Evolutionary conservation across 2,888 invertebrate species (phyloP).

Genomic region (Drosophila neotestacea): DNA sequence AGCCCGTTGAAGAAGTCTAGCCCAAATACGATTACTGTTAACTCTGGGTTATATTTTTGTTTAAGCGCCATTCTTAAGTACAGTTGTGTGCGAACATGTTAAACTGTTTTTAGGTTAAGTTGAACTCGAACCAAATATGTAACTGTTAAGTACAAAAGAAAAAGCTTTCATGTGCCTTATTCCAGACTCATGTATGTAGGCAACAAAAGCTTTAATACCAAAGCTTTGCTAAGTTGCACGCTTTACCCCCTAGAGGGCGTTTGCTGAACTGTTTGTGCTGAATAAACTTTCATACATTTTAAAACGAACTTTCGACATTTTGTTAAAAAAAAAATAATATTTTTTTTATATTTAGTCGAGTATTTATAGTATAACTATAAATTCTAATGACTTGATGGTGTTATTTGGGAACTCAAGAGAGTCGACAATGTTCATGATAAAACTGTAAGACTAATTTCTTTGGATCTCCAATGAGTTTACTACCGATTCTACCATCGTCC

Average conservation of each 20-base stretch:
- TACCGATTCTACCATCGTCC: too few species aligned
- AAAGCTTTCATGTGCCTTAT: conserved; percentile 41
- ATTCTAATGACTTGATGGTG: too few species aligned
- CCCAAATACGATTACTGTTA: neutral
- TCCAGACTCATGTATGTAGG: conserved; percentile 14
- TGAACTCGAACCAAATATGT: conserved; percentile 41
- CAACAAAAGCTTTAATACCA: conserved; percentile 16
- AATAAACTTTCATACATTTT: conserved; percentile 39
- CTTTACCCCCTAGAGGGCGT: conserved; percentile 39
- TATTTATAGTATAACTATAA: too few species aligned
- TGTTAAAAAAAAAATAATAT: too few species aligned
- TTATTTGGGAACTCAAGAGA: too few species aligned
- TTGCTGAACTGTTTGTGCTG: conserved; percentile 12
- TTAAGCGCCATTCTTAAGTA: conserved; percentile 34
- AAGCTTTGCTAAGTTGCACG: conserved; percentile 38
- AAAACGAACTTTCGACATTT: neutral
- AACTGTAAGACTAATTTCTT: too few species aligned
- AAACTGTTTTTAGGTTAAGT: conserved; percentile 47
- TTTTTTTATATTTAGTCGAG: too few species aligned
- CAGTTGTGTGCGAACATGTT: conserved; percentile 16
- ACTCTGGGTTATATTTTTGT: neutral
- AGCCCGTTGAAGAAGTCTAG: conserved; percentile 48
- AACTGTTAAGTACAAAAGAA: conserved; percentile 40
- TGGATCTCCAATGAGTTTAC: too few species aligned
- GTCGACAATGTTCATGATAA: too few species aligned